These are phyloP conservation scores for Anomalospiza imberbis DNA, from an alignment of 2,797 vertebrate species.

Conservation along the genomic window DNA sequence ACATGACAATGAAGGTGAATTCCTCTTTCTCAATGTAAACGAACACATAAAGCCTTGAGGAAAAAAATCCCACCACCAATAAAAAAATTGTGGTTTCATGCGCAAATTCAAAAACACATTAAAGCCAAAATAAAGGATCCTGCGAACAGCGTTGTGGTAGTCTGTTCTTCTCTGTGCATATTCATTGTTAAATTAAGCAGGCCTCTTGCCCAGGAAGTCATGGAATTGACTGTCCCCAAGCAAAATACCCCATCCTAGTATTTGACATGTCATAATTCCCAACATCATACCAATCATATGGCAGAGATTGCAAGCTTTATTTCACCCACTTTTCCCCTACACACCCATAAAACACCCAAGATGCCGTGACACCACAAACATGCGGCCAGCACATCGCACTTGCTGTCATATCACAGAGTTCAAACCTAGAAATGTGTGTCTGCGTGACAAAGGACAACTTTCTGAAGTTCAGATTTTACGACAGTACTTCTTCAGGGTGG, in stretches of 20 bases:
- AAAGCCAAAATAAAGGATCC: background rate
- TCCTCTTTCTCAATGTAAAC: background rate
- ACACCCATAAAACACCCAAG: background rate
- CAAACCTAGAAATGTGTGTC: rapidly evolving
- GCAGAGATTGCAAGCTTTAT: background rate
- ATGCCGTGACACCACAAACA: background rate
- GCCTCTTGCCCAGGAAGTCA: rapidly evolving
- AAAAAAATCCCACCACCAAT: background rate
- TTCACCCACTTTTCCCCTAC: background rate
- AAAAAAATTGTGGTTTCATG: background rate
- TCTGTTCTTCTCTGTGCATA: background rate
- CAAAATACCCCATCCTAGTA: background rate
- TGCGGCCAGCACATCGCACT: rapidly evolving
- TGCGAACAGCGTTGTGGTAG: rapidly evolving
- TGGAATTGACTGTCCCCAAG: background rate
- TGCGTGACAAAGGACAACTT: background rate
- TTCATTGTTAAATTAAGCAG: background rate
- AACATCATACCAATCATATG: rapidly evolving
- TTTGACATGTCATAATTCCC: background rate
- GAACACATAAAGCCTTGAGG: background rate
- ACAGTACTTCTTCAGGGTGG: background rate
- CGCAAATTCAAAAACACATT: background rate
- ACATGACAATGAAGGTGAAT: background rate
- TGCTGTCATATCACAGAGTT: background rate
- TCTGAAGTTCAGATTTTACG: background rate